A percentile compares a stretch with the other conserved stretches of the same genome.
Evolutionary conservation across 2,888 invertebrate species (phyloP).

Genomic region (Glyphotaelius pellucidus): DNA sequence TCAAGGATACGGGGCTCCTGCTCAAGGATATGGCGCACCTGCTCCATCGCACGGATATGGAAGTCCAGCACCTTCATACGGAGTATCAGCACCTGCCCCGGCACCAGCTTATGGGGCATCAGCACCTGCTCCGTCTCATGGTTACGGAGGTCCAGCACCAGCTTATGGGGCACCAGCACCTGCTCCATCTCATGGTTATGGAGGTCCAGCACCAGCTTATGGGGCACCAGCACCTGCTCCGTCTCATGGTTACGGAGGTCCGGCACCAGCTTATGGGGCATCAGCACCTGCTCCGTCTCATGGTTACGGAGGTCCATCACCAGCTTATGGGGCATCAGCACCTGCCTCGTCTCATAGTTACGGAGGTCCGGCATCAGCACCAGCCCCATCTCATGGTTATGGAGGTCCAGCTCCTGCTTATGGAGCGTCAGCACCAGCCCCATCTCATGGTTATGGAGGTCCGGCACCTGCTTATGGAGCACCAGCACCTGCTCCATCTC

Average conservation of each 20-base stretch:
- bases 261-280: conserved; percentile 66
- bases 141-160: conserved; percentile 70
- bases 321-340: too few species aligned
- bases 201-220: too few species aligned
- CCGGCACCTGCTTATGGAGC: conserved; percentile 67
- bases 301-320: too few species aligned
- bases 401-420: background rate
- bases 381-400: background rate
- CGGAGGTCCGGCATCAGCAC: too few species aligned
- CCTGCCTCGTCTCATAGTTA: too few species aligned
- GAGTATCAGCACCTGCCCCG: conserved; percentile 33
- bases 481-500: conserved; percentile 62
- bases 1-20: conserved; percentile 69
- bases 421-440: conserved; percentile 15
- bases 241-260: conserved; percentile 69
- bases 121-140: conserved; percentile 8
- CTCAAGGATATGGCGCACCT: conserved; percentile 64
- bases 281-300: background rate
- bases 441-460: conserved; percentile 69
- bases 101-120: background rate
- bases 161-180: conserved; percentile 14
- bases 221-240: too few species aligned
- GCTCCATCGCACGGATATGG: background rate
- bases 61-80: background rate
- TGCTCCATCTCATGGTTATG: conserved; percentile 61